Evolutionary conservation across 1,140 invertebrate species (phyloP).

Genomic region (Hyphantria cunea): DNA sequence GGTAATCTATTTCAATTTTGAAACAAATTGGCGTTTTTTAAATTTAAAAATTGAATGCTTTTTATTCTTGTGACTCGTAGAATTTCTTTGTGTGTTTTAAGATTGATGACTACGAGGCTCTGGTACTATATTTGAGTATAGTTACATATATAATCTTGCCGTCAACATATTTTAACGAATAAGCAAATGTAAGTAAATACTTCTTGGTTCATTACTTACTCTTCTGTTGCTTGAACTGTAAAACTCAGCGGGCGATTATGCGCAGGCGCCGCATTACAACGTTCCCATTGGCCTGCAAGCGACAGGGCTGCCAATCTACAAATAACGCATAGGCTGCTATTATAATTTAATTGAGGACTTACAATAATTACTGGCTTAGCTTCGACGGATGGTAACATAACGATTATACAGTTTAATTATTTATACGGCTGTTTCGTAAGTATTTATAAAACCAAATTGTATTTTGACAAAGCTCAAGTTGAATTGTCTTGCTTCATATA

Average conservation of each 20-base stretch:
- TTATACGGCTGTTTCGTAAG: slow-evolving; percentile 15
- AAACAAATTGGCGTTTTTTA: too few species aligned
- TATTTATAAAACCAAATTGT: slow-evolving; percentile 24
- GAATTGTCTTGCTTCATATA: slow-evolving; percentile 13
- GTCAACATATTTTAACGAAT: too few species aligned
- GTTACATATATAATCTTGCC: too few species aligned
- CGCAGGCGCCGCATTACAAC: slow-evolving; percentile 71
- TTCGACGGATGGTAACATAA: slow-evolving; percentile 41
- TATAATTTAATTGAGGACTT: slow-evolving; percentile 64
- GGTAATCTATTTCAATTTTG: too few species aligned
- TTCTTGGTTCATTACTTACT: slow-evolving; percentile 33
- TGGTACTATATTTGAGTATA: too few species aligned
- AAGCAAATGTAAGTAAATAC: slow-evolving; percentile 28
- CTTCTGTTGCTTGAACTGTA: slow-evolving; percentile 47
- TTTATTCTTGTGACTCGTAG: too few species aligned
- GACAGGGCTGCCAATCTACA: slow-evolving; percentile 68
- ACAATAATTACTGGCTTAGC: slow-evolving; percentile 50
- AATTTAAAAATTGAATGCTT: too few species aligned
- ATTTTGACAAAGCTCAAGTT: slow-evolving; percentile 18
- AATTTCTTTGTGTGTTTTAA: too few species aligned
- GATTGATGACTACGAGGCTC: too few species aligned
- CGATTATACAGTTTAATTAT: slow-evolving; percentile 35
- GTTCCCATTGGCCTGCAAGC: slow-evolving; percentile 63
- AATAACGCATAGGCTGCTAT: slow-evolving; percentile 59
- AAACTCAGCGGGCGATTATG: slow-evolving; percentile 65